Percentiles rank a stretch among this genome's conserved stretches.
Conservation (phyloP, 2,888 invertebrate genomes). For the Diarsia rubi region DNA sequence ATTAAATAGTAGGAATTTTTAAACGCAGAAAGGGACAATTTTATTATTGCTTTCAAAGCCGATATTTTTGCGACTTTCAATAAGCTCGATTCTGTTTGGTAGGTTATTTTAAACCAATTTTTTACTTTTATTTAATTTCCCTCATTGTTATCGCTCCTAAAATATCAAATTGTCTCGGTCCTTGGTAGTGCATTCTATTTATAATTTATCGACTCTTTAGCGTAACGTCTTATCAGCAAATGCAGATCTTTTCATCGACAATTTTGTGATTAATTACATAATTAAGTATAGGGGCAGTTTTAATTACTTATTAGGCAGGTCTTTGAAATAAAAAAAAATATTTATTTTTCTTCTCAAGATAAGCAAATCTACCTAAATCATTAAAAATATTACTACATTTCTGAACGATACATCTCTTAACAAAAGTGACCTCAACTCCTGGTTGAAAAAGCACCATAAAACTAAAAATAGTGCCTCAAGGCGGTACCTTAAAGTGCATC, state of each 20-base stretch:
- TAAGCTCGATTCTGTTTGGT: background rate
- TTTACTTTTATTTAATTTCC: background rate
- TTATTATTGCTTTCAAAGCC: background rate
- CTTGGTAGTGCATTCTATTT: background rate
- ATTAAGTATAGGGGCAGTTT: background rate
- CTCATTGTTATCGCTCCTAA: background rate
- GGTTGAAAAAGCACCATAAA: slow-evolving; percentile 72
- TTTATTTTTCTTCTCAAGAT: background rate
- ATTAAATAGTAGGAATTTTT: background rate
- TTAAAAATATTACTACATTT: background rate
- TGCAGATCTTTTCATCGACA: background rate
- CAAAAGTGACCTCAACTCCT: slow-evolving; percentile 54
- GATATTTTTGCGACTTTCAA: background rate
- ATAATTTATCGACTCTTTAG: background rate
- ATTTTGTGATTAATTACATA: background rate
- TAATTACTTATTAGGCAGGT: background rate
- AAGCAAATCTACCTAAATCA: background rate
- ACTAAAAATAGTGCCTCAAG: slow-evolving; percentile 77
- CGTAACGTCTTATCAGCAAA: background rate
- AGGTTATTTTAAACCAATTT: background rate
- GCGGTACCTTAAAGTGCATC: slow-evolving; percentile 71
- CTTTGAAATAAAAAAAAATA: background rate
- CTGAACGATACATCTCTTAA: background rate
- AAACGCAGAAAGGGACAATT: background rate
- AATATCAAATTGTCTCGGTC: background rate